A percentile compares a stretch with the other conserved stretches of the same genome.
phyloP scores from a whole-genome alignment of 1,140 invertebrate genomes.

The Drosophila jambulina region DNA sequence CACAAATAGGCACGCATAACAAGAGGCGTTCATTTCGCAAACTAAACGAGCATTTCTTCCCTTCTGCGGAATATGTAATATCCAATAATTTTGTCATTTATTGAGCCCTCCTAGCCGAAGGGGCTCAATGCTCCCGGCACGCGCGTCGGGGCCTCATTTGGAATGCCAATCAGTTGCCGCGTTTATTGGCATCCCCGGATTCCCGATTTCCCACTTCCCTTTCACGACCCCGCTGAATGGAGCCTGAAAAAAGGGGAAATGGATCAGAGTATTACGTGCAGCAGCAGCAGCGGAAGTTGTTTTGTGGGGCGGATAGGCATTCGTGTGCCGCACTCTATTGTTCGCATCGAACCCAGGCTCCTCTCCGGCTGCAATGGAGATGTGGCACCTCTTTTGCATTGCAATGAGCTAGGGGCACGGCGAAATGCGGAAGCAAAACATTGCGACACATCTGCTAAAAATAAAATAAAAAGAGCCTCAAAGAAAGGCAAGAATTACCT shows the following conservation, averaged over 20 bases:
- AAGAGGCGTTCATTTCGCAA: conserved; percentile 27
- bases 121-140: conserved; percentile 48
- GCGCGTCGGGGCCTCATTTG: conserved; percentile 59
- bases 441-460: conserved; percentile 27
- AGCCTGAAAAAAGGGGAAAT: conserved; percentile 36
- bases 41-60: conserved; percentile 3
- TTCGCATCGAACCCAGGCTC: conserved; percentile 31
- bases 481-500: conserved; percentile 41
- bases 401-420: conserved; percentile 43
- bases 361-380: conserved; percentile 45
- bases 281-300: conserved; percentile 50
- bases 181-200: conserved; percentile 62
- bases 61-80: conserved; percentile 31
- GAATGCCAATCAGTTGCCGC: conserved; percentile 75
- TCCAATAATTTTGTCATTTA: conserved; percentile 71
- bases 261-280: conserved; percentile 58
- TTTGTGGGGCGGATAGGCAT: conserved; percentile 51
- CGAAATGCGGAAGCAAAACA: conserved; percentile 61
- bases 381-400: conserved; percentile 73
- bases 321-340: conserved; percentile 59
- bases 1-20: conserved; percentile 22
- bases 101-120: conserved; percentile 25
- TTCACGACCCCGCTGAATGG: not conserved
- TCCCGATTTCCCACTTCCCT: not conserved
- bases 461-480: conserved; percentile 4